Conservation (phyloP, 2,797 vertebrate genomes). For the Lacerta agilis region DNA sequence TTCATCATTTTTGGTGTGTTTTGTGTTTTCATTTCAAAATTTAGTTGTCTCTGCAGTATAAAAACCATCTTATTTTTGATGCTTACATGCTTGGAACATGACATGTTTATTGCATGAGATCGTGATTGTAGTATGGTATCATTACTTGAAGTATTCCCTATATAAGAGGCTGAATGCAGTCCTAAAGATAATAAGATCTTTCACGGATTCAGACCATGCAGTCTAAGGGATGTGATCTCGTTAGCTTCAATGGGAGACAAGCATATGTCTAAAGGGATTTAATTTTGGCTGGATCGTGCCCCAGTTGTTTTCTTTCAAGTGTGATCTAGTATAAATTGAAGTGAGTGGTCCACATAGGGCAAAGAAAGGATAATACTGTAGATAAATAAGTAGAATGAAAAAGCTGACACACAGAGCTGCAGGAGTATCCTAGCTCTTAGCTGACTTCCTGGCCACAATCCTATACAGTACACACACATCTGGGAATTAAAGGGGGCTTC, state of each 20-base stretch:
- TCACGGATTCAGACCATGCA: background rate
- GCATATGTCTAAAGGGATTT: background rate
- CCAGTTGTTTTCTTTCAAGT: background rate
- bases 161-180: background rate
- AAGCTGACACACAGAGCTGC: background rate
- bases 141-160: background rate
- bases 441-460: background rate
- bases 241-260: background rate
- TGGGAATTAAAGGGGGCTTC: background rate
- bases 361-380: background rate
- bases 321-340: background rate
- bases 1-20: background rate
- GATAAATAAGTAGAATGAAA: background rate
- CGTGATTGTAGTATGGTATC: background rate
- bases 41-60: slow-evolving; percentile 46
- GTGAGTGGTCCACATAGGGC: background rate
- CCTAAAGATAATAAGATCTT: background rate
- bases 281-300: background rate
- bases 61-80: slow-evolving; percentile 35
- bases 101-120: slow-evolving; percentile 39
- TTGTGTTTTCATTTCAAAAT: background rate
- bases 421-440: background rate
- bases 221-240: background rate
- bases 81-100: slow-evolving; percentile 29
- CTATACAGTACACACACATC: too few species aligned